Evolutionary conservation across 1,140 invertebrate species (phyloP).

Genomic region (Zeugodacus cucurbitae): DNA sequence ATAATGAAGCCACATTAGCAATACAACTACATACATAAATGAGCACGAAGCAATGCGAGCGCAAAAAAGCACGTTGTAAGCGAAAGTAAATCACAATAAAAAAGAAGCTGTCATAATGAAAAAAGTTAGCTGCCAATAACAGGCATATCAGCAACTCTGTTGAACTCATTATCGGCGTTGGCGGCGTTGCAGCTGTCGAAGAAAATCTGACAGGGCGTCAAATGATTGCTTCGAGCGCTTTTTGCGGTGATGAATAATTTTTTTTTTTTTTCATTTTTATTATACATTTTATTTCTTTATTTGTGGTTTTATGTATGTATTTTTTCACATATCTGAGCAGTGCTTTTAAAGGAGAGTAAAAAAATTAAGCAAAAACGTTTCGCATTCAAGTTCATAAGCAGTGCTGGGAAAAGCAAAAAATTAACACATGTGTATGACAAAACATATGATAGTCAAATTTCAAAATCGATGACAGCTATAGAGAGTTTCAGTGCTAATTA

Average conservation of each 20-base stretch:
- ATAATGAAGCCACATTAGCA: background rate
- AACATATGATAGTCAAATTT: too few relatives aligned
- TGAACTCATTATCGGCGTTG: background rate
- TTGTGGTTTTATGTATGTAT: background rate
- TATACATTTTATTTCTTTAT: background rate
- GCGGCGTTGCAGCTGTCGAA: background rate
- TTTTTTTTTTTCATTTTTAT: background rate
- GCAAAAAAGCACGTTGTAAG: background rate
- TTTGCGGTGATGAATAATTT: background rate
- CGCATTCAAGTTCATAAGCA: too few relatives aligned
- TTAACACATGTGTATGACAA: too few relatives aligned
- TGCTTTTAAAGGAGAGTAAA: too few relatives aligned
- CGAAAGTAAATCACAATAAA: background rate
- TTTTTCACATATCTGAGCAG: too few relatives aligned
- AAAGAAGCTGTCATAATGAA: background rate
- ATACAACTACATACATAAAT: background rate
- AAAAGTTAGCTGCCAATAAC: background rate
- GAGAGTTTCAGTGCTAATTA: too few relatives aligned
- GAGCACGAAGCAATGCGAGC: background rate
- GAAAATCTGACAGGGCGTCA: background rate
- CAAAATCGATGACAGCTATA: too few relatives aligned
- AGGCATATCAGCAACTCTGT: background rate
- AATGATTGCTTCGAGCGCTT: background rate
- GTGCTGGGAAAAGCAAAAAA: too few relatives aligned
- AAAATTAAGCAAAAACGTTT: too few relatives aligned